Evolutionary conservation across 2,888 invertebrate species (phyloP).

Genomic region (Nemapogon koenigi): DNA sequence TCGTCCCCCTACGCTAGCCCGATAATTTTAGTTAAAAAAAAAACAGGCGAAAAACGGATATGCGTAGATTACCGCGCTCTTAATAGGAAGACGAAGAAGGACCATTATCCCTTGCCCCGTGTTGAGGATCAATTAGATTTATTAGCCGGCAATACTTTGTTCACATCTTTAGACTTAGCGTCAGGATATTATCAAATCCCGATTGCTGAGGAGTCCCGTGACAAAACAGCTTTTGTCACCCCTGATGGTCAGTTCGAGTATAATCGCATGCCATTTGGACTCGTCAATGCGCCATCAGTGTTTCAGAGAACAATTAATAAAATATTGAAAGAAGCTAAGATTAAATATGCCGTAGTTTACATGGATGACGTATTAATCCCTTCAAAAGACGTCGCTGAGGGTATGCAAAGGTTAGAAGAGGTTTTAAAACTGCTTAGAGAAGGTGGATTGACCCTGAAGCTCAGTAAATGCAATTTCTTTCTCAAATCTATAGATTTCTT

Average conservation of each 20-base stretch:
- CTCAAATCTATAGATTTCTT: slow-evolving; percentile 2
- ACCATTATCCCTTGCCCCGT: slow-evolving; percentile 3
- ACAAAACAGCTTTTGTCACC: slow-evolving; percentile 30
- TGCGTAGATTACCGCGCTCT: slow-evolving; percentile 16
- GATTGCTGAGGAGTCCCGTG: slow-evolving; percentile 23
- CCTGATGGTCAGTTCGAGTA: slow-evolving; percentile 31
- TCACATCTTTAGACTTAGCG: background rate
- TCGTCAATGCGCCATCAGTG: slow-evolving; percentile 29
- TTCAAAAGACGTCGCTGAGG: slow-evolving; percentile 1
- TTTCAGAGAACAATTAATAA: slow-evolving; percentile 25
- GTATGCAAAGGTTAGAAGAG: background rate
- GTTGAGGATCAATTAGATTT: slow-evolving; percentile 4
- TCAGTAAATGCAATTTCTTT: slow-evolving; percentile 7
- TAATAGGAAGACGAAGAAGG: slow-evolving; percentile 14
- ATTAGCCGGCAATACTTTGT: background rate
- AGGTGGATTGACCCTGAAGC: slow-evolving; percentile 3
- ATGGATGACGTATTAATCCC: slow-evolving; percentile 11
- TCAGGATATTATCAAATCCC: slow-evolving; percentile 18
- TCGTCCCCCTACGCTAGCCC: slow-evolving; percentile 6
- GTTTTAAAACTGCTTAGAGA: background rate
- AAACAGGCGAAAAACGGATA: slow-evolving; percentile 5
- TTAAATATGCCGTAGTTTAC: slow-evolving; percentile 4
- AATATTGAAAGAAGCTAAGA: background rate
- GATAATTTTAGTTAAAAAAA: slow-evolving; percentile 5
- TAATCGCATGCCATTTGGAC: slow-evolving; percentile 30